Base-by-base conservation (phyloP, 53 echinoderm and acorn worm species). In the Hippasteria phrygiana region DNA sequence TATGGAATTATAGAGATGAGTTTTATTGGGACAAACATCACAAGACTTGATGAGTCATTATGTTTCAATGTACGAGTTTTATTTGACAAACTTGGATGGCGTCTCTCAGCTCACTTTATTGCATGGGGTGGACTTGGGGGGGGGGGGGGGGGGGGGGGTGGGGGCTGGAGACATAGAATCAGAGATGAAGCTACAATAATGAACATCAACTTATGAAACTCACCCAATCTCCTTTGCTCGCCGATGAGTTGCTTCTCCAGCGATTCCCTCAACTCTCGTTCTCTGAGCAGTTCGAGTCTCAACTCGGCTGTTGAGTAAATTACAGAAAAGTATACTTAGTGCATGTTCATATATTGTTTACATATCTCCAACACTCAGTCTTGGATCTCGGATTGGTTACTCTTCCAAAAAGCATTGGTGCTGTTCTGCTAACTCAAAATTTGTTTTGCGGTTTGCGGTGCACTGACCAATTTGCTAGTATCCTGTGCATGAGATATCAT, bases 221-320 rank as follows among this genome's bases (percentile, higher is more conserved):
- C 51, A 95, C 93, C 90, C 93, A 92, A 88, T 91, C 93, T 92
- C 77, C 88, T 95, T 80, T 95, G 95, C 63, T 98, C 98, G 55
- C 92, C 95, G 24, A 91, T 87, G 0, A 98, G 76, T 87, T 98
- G 98, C 64, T 98, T 98, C 79, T 95, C 94, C 45, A 94, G 65
- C 0, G 98, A 91, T 40, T 95, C 98, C 70, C 95, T 86, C 24
- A 98, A 63, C 43, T 98, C 98, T 62, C 92, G 90, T 55, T 98
- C 95, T 77, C 98, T 80, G 29, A 98, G 91, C 39, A 95, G 70
- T 59, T 95, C 98, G n/a, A 98, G 87, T 75, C 95, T 98, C 69
- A 98, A 90, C 83, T 98, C 98, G 88, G 98, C 98, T 97, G 90
- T 78, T 14, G 7, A 9, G 45, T 55, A 18, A 74, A 45, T 74